A percentile compares a stretch with the other conserved stretches of the same genome.
These are phyloP conservation scores for Condylostylus longicornis DNA, from an alignment of 1,140 invertebrate genomes.

Conservation along the genomic window DNA sequence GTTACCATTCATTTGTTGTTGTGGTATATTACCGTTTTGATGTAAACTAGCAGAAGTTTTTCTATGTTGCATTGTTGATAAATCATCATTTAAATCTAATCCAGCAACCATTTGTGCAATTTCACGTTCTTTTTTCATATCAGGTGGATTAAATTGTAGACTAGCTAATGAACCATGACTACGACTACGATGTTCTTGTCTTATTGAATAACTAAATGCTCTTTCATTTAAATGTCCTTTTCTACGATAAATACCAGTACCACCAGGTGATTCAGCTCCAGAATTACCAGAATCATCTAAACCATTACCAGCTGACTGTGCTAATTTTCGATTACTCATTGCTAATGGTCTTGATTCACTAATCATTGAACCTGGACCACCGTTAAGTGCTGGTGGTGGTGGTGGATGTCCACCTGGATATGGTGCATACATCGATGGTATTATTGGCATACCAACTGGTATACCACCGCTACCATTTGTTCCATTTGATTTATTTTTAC, in stretches of 20 bases:
- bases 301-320: constrained; percentile 37
- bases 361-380: constrained; percentile 18
- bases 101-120: constrained; percentile 83
- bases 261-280: constrained; percentile 62
- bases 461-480: constrained; percentile 27
- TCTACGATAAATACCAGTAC: constrained; percentile 73
- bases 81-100: constrained; percentile 54
- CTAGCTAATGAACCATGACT: constrained; percentile 82
- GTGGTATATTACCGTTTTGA: too few relatives aligned
- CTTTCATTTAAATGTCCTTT: constrained; percentile 86
- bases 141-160: constrained; percentile 59
- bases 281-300: constrained; percentile 41
- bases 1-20: constrained; percentile 13
- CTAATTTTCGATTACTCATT: constrained; percentile 35
- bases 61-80: constrained; percentile 23
- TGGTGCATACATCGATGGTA: constrained; percentile 28
- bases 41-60: constrained; percentile 11
- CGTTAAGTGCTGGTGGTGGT: constrained; percentile 16
- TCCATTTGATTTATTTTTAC: constrained; percentile 41
- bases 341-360: constrained; percentile 20
- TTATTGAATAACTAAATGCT: constrained; percentile 85
- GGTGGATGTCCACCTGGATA: constrained; percentile 13
- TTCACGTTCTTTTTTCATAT: constrained; percentile 78
- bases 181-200: constrained; percentile 78
- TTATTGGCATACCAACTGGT: constrained; percentile 27